These are phyloP conservation scores for Prosapia bicincta DNA, from an alignment of 2,888 invertebrate genomes.

Conservation along the genomic window DNA sequence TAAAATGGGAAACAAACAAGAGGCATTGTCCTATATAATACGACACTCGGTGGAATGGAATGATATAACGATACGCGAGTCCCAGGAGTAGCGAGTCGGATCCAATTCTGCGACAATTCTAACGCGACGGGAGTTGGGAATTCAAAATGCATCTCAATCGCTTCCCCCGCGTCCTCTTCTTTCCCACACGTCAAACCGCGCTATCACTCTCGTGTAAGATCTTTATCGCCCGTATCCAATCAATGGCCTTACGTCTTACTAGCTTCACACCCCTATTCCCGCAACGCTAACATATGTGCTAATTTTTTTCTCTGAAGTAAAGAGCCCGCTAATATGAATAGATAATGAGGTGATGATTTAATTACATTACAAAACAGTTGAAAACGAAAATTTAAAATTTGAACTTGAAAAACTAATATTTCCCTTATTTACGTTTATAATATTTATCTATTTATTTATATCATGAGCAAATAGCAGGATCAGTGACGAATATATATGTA, in stretches of 20 bases:
- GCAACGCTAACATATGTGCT: too few species aligned
- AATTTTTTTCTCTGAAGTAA: too few species aligned
- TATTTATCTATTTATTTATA: too few species aligned
- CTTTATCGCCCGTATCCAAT: not conserved
- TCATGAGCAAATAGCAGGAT: too few species aligned
- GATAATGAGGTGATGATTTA: too few species aligned
- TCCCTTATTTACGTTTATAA: too few species aligned
- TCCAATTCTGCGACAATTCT: constrained; percentile 18
- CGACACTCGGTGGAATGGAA: constrained; percentile 1
- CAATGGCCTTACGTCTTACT: not conserved
- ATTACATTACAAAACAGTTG: too few species aligned
- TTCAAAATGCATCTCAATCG: constrained; percentile 21
- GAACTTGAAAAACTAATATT: too few species aligned
- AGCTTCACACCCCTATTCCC: not conserved
- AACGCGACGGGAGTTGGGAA: constrained; percentile 3
- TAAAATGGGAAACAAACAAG: constrained; percentile 30
- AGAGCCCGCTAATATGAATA: too few species aligned
- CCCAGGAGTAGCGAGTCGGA: constrained; percentile 13
- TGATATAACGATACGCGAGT: constrained; percentile 18
- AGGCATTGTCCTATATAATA: constrained; percentile 26
- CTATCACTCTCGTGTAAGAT: not conserved
- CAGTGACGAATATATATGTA: too few species aligned
- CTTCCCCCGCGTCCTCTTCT: not conserved
- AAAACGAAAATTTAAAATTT: too few species aligned
- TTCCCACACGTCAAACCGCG: not conserved